These are phyloP conservation scores for Petrocephalus zakoni DNA, from an alignment of 2,113 vertebrate species.

Conservation along the genomic window DNA sequence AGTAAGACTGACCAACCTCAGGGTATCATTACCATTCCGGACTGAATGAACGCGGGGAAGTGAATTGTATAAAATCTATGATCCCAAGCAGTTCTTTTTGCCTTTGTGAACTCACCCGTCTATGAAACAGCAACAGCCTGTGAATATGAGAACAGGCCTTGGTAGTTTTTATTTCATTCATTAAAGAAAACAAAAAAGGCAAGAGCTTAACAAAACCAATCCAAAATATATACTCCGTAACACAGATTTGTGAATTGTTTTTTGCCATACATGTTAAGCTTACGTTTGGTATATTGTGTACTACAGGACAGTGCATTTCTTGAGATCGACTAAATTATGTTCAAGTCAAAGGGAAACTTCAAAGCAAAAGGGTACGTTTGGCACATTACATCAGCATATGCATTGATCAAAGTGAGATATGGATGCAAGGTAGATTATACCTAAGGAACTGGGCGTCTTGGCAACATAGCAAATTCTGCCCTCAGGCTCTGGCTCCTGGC, in stretches of 20 bases:
- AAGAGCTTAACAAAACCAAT: not conserved
- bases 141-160: not conserved
- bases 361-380: slow-evolving; percentile 6
- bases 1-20: not conserved
- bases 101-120: not conserved
- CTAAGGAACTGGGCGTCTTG: slow-evolving; percentile 55
- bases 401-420: slow-evolving; percentile 23
- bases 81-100: not conserved
- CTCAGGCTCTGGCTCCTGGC: slow-evolving; percentile 33
- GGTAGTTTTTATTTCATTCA: not conserved
- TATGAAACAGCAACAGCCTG: not conserved
- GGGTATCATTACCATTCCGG: not conserved
- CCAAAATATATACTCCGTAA: slow-evolving; percentile 8
- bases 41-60: not conserved
- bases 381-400: slow-evolving; percentile 30
- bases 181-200: not conserved
- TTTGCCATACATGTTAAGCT: not conserved
- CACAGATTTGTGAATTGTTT: not conserved
- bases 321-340: slow-evolving; percentile 9
- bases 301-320: not conserved
- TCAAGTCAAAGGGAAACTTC: not conserved
- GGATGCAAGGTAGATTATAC: slow-evolving; percentile 48
- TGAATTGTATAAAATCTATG: not conserved
- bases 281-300: not conserved
- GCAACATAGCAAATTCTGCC: slow-evolving; percentile 44